These are phyloP conservation scores for Drosophila novamexicana DNA, from an alignment of 1,140 invertebrate species.

Conservation along the genomic window DNA sequence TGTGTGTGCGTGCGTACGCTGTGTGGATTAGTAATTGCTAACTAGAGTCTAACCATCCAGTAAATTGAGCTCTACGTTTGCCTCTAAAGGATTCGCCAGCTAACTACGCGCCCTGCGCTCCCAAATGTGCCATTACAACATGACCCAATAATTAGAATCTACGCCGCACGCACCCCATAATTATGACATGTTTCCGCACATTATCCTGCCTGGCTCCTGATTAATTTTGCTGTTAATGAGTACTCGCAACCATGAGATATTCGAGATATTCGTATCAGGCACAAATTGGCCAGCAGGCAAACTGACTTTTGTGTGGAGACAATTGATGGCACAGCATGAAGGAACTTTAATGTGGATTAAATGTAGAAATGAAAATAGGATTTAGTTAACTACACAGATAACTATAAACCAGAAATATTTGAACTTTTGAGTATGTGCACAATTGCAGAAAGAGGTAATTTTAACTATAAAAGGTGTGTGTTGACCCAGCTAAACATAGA, in stretches of 20 bases:
- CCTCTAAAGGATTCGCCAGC: neutral
- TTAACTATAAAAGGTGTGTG: too few species aligned
- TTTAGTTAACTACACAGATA: too few species aligned
- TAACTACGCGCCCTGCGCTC: neutral
- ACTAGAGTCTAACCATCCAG: constrained; percentile 8
- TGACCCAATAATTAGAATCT: constrained; percentile 11
- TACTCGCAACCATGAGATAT: constrained; percentile 4
- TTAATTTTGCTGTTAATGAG: constrained; percentile 29
- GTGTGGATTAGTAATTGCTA: neutral
- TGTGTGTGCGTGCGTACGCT: neutral
- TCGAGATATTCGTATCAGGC: constrained; percentile 4
- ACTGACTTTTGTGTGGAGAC: neutral
- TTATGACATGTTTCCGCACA: constrained; percentile 11
- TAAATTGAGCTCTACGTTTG: constrained; percentile 30
- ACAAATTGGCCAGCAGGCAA: neutral
- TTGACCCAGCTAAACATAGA: too few species aligned
- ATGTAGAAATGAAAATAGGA: neutral
- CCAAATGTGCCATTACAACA: constrained; percentile 19
- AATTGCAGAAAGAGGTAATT: too few species aligned
- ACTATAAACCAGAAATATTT: too few species aligned
- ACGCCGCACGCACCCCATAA: constrained; percentile 2
- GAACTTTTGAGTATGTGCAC: too few species aligned
- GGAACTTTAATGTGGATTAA: neutral
- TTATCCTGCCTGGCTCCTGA: constrained; percentile 11
- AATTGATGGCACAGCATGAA: neutral